Evolutionary conservation across 2,888 invertebrate species (phyloP), one percentile per base, ranked within the genome.

Genomic region (Ormyrus thymus): DNA sequence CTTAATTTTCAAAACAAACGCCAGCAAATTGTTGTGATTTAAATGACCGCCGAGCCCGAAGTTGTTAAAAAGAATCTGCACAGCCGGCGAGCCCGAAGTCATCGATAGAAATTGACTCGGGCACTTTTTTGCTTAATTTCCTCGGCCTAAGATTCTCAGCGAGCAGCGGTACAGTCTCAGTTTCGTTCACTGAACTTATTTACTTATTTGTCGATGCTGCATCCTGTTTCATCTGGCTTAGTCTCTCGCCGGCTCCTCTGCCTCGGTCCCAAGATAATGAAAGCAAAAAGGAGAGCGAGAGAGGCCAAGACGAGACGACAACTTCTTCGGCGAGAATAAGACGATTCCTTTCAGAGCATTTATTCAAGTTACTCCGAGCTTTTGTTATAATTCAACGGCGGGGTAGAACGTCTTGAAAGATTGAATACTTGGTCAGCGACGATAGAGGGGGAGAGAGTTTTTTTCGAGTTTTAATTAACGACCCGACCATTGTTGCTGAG

Each of bases 341-440:
- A 73, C 68, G 72, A 64, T 73, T 29, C 69, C 58, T 74, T 80
- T 74, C 79, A 62, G 46, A 55, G 53, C 75, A 65, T 76, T 72
- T 76, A 76, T 79, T 79, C 61, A 65, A 76, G 71, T 71, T 69
- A 73, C 46, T 65, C 75, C n/a, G 69, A 72, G 43, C 76, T 76
- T 80, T 80, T 80, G 80, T 76, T 74, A 51, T 29, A 50, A 75
- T 71, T 75, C 70, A 75, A 59, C 56, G 65, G 15, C 9, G 0
- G n/a, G 46, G 13, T 45, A 61, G 53, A 50, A 58, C 68, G 59
- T 64, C 69, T 80, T 65, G 73, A 73, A 77, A 76, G 76, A 74
- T 76, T 80, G 76, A 80, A 77, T 69, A 77, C 73, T 80, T 77
- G 76, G 76, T 76, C 69, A 77, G 73, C 61, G 59, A 59, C 64